Evolutionary conservation across 2,797 vertebrate species (phyloP).

Genomic region (Erithacus rubecula): DNA sequence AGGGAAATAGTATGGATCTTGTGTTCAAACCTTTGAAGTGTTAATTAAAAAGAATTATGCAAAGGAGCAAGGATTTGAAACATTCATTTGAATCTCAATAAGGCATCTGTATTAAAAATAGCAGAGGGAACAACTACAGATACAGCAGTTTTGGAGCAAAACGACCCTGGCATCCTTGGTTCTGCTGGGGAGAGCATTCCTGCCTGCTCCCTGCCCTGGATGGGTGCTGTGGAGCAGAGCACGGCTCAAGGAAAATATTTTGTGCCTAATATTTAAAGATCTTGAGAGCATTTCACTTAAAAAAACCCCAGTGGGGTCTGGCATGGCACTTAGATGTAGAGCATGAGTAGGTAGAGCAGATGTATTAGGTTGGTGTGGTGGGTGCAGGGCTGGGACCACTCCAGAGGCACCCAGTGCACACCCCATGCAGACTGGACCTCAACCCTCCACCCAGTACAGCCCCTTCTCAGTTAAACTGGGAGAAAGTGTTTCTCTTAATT

Average conservation of each 20-base stretch:
- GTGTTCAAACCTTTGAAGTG: slow-evolving; percentile 70
- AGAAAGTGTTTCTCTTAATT: slow-evolving; percentile 1
- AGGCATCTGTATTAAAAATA: slow-evolving; percentile 71
- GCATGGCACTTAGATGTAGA: rapidly evolving
- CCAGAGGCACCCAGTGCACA: neutral
- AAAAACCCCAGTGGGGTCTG: neutral
- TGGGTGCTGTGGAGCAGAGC: neutral
- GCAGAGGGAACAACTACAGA: slow-evolving; percentile 42
- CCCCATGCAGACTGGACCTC: rapidly evolving
- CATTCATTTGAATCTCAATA: slow-evolving; percentile 74
- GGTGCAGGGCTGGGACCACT: neutral
- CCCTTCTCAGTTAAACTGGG: neutral
- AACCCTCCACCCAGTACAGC: rapidly evolving
- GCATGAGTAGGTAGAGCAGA: rapidly evolving
- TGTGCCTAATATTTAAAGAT: neutral
- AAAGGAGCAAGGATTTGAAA: slow-evolving; percentile 67
- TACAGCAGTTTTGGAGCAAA: neutral
- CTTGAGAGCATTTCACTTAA: neutral
- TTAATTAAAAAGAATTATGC: slow-evolving; percentile 77
- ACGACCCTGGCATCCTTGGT: neutral
- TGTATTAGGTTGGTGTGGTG: rapidly evolving
- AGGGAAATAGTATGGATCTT: slow-evolving; percentile 47
- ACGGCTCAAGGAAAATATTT: neutral
- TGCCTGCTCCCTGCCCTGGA: neutral
- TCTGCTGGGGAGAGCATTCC: neutral